Percentiles rank a stretch among this genome's conserved stretches.
phyloP scores from a whole-genome alignment of 2,888 invertebrate genomes.

The Acleris sparsana region DNA sequence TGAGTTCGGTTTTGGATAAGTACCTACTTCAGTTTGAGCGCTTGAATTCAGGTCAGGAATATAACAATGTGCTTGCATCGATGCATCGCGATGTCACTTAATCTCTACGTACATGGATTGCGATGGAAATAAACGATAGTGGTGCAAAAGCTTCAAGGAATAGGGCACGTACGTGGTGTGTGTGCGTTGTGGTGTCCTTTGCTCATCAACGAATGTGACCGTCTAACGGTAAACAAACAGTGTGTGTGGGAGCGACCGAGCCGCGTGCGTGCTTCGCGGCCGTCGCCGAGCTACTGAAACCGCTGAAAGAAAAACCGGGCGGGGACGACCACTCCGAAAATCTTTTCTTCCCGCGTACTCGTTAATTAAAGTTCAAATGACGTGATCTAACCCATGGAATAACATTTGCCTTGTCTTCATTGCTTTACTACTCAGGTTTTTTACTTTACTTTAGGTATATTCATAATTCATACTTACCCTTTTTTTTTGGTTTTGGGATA shows the following conservation, averaged over 20 bases:
- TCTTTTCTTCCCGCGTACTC: slow-evolving; percentile 51
- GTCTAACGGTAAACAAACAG: slow-evolving; percentile 68
- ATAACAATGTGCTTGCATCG: slow-evolving; percentile 26
- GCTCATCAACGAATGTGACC: slow-evolving; percentile 60
- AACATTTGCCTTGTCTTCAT: neutral
- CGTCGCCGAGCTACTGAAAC: slow-evolving; percentile 68
- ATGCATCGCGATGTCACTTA: slow-evolving; percentile 15
- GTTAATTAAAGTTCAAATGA: slow-evolving; percentile 35
- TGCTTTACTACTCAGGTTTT: too few relatives aligned
- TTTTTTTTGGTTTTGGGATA: slow-evolving; percentile 59
- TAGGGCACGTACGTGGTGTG: slow-evolving; percentile 55
- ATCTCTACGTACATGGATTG: slow-evolving; percentile 5
- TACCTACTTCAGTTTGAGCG: slow-evolving; percentile 11
- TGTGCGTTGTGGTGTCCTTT: slow-evolving; percentile 63
- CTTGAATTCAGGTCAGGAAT: slow-evolving; percentile 40
- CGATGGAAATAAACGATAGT: slow-evolving; percentile 8
- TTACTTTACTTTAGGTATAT: too few relatives aligned
- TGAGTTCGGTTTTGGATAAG: neutral
- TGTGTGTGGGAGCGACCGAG: slow-evolving; percentile 55
- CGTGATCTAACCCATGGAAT: slow-evolving; percentile 10
- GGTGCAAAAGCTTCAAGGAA: slow-evolving; percentile 16
- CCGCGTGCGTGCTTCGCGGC: slow-evolving; percentile 63
- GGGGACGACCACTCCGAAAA: slow-evolving; percentile 51
- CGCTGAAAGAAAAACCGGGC: slow-evolving; percentile 50
- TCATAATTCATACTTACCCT: slow-evolving; percentile 63